Evolutionary conservation across 2,888 invertebrate genomes (phyloP), one percentile per base, ranked within the genome.

Genomic region (Euspilapteryx auroguttella): DNA sequence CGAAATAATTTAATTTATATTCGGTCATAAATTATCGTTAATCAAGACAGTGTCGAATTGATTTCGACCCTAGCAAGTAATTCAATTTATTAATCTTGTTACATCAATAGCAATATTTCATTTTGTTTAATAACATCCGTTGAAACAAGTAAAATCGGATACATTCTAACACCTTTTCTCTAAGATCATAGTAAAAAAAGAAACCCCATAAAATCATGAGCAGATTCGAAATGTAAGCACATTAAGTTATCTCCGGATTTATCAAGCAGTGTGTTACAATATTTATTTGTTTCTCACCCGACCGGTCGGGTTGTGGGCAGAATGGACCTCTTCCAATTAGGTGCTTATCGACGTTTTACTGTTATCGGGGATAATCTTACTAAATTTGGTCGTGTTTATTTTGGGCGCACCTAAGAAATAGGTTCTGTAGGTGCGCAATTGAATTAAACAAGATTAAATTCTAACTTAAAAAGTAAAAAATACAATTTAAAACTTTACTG

Each of bases 271-370:
- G 58, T 58, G 69, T 58, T 63, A 64, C 71, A 68, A 71, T 75
- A 73, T 75, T 75, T 73, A 75, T 75, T 71, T 68, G 71, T 75
- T 65, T 68, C 68, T 68, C 61, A 57, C 51, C 47, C 49, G 20
- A 24, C 2, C 12, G 47, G 48, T n/a, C n/a, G 52, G 61, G 54
- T 55, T 58, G 65, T 55, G 56, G 55, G 55, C 53, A 48, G 59
- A 64, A 57, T 61, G 62, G 63, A 63, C 63, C 61, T n/a, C 59
- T 63, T 57, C 75, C 75, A 75, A 73, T 75, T 75, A 75, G 75
- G 69, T 73, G 71, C 63, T 71, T 73, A 75, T 75, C 66, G 75
- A 73, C 73, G 64, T 66, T 75, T 73, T 69, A 73, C 66, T 64
- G 62, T 63, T 73, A 73, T 75, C 75, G 42, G 44, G 45, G 46